Evolutionary conservation across 2,888 invertebrate genomes (phyloP).

Genomic region (Lepetodrilus schrolli): DNA sequence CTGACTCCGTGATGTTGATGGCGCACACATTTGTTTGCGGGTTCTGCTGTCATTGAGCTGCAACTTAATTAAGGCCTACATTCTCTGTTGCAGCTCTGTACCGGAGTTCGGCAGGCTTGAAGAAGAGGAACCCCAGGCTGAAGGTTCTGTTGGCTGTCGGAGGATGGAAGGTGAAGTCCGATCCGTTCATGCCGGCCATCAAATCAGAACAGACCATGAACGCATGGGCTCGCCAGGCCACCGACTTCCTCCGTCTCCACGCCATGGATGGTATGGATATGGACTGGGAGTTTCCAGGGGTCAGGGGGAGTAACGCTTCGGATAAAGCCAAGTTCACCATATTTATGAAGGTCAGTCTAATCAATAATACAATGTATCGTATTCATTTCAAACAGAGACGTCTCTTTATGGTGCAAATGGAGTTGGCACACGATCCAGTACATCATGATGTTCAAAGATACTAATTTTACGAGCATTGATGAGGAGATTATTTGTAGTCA

Average conservation of each 20-base stretch:
- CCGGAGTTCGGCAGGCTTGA: slow-evolving; percentile 71
- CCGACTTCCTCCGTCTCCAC: slow-evolving; percentile 47
- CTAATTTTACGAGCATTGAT: too few relatives aligned
- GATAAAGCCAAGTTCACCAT: slow-evolving; percentile 62
- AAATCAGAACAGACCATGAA: not conserved
- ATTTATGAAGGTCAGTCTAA: slow-evolving; percentile 59
- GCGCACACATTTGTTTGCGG: too few relatives aligned
- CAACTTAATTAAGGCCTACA: too few relatives aligned
- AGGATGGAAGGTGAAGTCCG: slow-evolving; percentile 58
- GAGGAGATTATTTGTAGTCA: too few relatives aligned
- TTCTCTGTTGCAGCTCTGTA: slow-evolving; percentile 34
- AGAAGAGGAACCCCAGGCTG: slow-evolving; percentile 48
- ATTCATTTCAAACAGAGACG: too few relatives aligned
- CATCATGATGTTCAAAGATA: too few relatives aligned
- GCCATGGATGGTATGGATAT: slow-evolving; percentile 91
- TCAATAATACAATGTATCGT: slow-evolving; percentile 43
- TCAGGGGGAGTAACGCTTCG: slow-evolving; percentile 63
- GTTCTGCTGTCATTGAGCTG: too few relatives aligned
- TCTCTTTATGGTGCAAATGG: too few relatives aligned
- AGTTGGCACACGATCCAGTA: too few relatives aligned
- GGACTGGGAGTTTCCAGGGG: slow-evolving; percentile 91
- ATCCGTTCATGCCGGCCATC: slow-evolving; percentile 58
- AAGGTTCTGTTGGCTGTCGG: slow-evolving; percentile 59
- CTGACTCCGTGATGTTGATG: too few relatives aligned
- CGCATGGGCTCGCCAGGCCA: slow-evolving; percentile 32